Evolutionary conservation across 2,888 invertebrate species (phyloP), one percentile per base, ranked within the genome.

Genomic region (Epirrhoe tristata): DNA sequence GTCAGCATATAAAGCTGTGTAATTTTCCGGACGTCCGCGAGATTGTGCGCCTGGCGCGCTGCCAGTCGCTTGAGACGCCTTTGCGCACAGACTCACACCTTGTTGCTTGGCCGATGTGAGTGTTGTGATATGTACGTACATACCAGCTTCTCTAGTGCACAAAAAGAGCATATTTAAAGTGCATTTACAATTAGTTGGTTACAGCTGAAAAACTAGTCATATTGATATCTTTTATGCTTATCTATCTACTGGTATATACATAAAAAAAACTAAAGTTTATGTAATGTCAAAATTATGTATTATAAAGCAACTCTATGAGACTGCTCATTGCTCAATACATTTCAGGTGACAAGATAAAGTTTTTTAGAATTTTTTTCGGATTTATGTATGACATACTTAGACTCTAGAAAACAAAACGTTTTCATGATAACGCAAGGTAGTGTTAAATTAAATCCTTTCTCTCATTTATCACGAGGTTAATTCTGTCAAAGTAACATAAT

Each of bases 21-120:
- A 62, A 71, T 73, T 70, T 66, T 67, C 59, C 70, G 71, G 71
- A 68, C 60, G 69, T 67, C 56, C 56, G 57, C 46, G 61, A 63
- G 63, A 51, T 57, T 52, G 59, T 66, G 46, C 17, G 8, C 43
- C 31, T 65, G 65, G 65, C 39, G 24, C n/a, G 0, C 14, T 48
- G 67, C 59, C 67, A 52, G 31, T 46, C 51, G 31, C 51, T 39
- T 51, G 39, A 32, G 24, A 55, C 50, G 34, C 39, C 12, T 54
- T 58, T 58, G 8, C 58, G 36, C 50, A n/a, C n/a, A 17, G 43
- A 34, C 52, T 39, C 48, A 57, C 59, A 67, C 63, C 67, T 67
- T 67, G 63, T 67, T 67, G 67, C 67, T 55, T 32, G 1, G 24
- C 24, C 3, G 24, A 24, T 24, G 34, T 6, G 32, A 17, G 4